phyloP scores from a whole-genome alignment of 1,140 invertebrate genomes.

The Eurosta solidaginis region DNA sequence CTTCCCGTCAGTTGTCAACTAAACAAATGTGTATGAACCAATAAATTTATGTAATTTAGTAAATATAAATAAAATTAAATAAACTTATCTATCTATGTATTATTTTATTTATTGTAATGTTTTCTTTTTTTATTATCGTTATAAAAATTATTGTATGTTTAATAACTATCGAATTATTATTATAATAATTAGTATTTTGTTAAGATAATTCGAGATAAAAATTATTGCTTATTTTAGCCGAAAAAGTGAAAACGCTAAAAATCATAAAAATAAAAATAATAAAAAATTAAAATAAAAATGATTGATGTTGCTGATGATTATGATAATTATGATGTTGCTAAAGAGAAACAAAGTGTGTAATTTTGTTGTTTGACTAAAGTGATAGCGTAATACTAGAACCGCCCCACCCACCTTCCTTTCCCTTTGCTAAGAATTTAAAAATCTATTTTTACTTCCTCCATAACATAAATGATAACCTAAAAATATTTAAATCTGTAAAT shows the following conservation, averaged over 20 bases:
- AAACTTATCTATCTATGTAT: conserved; percentile 24
- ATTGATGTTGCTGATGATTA: not conserved
- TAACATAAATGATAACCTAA: too few relatives aligned
- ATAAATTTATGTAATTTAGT: not conserved
- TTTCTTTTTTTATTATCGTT: conserved; percentile 30
- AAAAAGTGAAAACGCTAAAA: not conserved
- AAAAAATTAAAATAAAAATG: not conserved
- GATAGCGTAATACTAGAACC: too few relatives aligned
- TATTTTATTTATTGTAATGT: conserved; percentile 34
- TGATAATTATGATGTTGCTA: not conserved
- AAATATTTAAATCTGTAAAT: too few relatives aligned
- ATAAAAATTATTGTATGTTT: conserved; percentile 31
- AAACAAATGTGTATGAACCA: not conserved
- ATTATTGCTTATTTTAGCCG: not conserved
- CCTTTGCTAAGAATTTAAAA: too few relatives aligned
- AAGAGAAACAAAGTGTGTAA: not conserved
- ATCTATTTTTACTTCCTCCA: not conserved
- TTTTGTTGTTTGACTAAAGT: not conserved
- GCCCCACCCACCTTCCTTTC: not conserved
- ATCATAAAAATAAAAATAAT: not conserved
- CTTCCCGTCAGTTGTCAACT: not conserved
- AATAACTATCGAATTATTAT: conserved; percentile 29
- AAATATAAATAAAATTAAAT: conserved; percentile 17
- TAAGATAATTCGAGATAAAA: not conserved
- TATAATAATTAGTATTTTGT: not conserved